A percentile compares a stretch with the other conserved stretches of the same genome.
phyloP scores from a whole-genome alignment of 2,888 invertebrate species.

The Neoaliturus tenellus region DNA sequence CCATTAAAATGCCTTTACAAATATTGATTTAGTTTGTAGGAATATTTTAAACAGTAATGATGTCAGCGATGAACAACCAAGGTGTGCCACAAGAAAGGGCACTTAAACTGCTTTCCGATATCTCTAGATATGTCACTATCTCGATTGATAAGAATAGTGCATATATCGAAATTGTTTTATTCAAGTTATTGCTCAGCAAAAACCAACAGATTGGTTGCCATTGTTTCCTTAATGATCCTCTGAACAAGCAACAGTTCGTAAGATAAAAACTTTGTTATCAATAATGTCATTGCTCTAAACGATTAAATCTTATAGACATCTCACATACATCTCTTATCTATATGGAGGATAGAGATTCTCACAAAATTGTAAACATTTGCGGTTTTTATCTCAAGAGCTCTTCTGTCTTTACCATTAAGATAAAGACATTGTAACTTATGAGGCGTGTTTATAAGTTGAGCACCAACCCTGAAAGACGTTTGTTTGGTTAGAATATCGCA shows the following conservation, averaged over 20 bases:
- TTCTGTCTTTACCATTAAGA: slow-evolving; percentile 4
- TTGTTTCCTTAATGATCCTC: too few relatives aligned
- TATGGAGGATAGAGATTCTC: neutral
- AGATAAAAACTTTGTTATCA: too few relatives aligned
- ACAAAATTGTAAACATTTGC: neutral
- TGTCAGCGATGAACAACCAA: neutral
- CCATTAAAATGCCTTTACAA: too few relatives aligned
- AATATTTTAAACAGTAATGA: too few relatives aligned
- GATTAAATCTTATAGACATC: neutral
- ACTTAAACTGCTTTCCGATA: neutral
- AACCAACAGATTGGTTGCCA: too few relatives aligned
- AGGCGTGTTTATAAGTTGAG: neutral
- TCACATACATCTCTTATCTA: neutral
- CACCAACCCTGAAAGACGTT: neutral
- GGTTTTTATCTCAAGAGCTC: neutral
- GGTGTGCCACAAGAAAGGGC: neutral
- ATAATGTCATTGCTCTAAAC: too few relatives aligned
- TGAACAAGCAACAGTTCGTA: too few relatives aligned
- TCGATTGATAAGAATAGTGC: neutral
- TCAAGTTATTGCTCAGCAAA: too few relatives aligned
- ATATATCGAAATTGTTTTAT: too few relatives aligned
- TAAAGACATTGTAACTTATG: neutral
- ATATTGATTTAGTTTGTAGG: too few relatives aligned
- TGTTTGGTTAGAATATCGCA: neutral
- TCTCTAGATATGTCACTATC: neutral